Conservation (phyloP, 1,140 invertebrate species). For the Drosophila sulfurigaster region DNA sequence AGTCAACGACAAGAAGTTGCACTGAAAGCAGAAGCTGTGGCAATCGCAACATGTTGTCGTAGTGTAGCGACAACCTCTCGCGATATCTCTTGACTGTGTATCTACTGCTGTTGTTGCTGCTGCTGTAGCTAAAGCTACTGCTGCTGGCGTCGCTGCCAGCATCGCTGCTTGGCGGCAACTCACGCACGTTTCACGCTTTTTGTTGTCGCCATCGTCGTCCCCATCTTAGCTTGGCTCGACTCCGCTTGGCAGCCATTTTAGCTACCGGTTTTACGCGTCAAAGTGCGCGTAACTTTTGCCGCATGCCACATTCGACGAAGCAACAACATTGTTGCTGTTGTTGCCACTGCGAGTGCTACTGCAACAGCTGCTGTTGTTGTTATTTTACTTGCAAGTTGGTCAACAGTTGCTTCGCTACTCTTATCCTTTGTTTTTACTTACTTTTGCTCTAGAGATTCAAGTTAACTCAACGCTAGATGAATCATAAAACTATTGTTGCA, state of each 20-base stretch:
- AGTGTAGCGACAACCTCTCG: constrained; percentile 71
- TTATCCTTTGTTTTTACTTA: constrained; percentile 53
- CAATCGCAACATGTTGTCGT: constrained; percentile 47
- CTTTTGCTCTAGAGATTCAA: constrained; percentile 11
- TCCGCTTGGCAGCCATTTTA: constrained; percentile 62
- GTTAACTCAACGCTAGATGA: not conserved
- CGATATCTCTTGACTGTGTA: constrained; percentile 65
- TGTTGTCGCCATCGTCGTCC: constrained; percentile 50
- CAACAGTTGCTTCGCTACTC: constrained; percentile 50
- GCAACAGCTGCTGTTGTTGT: constrained; percentile 19
- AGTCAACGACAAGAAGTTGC: constrained; percentile 17
- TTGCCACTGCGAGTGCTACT: constrained; percentile 26
- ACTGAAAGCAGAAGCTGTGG: constrained; percentile 18
- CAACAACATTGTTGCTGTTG: constrained; percentile 57
- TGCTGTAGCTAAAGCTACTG: constrained; percentile 5
- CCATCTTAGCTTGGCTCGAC: constrained; percentile 18
- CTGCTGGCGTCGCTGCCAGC: constrained; percentile 27
- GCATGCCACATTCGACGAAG: constrained; percentile 63
- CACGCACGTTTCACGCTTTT: constrained; percentile 74
- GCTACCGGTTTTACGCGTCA: constrained; percentile 81
- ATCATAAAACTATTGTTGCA: constrained; percentile 1
- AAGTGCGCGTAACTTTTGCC: constrained; percentile 80
- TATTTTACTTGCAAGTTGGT: constrained; percentile 44
- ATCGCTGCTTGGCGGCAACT: constrained; percentile 36
- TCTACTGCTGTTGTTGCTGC: constrained; percentile 59